phyloP scores from a whole-genome alignment of 2,113 vertebrate species.

The Carassius auratus region DNA sequence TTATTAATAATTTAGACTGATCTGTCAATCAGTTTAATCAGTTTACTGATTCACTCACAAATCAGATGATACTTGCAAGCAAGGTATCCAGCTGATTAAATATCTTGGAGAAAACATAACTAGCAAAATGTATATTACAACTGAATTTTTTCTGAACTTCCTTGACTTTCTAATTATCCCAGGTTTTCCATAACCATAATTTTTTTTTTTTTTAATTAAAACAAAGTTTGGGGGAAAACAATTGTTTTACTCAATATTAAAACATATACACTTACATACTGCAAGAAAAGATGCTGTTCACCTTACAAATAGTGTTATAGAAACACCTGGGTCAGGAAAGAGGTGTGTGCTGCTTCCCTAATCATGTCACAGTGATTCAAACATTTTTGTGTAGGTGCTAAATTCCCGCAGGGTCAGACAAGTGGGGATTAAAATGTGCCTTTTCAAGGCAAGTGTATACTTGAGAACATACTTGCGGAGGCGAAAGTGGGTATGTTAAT shows the following conservation, averaged over 20 bases:
- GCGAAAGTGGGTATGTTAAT: constrained; percentile 47
- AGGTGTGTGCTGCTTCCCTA: constrained; percentile 40
- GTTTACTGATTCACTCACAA: too few relatives aligned
- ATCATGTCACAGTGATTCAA: constrained; percentile 46
- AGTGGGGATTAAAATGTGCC: constrained; percentile 47
- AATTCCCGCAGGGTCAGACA: constrained; percentile 38
- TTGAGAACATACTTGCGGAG: constrained; percentile 58
- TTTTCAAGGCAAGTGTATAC: constrained; percentile 58
- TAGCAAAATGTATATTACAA: too few relatives aligned
- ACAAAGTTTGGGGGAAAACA: too few relatives aligned
- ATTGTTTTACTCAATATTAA: not conserved
- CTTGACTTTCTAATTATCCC: too few relatives aligned
- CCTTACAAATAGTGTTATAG: not conserved
- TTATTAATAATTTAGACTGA: not conserved
- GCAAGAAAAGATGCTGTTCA: not conserved
- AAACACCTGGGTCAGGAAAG: constrained; percentile 31
- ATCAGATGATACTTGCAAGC: too few relatives aligned
- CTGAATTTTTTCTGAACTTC: too few relatives aligned
- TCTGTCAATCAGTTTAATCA: too few relatives aligned
- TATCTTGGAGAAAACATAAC: too few relatives aligned
- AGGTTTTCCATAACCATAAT: too few relatives aligned
- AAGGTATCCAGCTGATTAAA: too few relatives aligned
- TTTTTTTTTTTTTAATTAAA: too few relatives aligned
- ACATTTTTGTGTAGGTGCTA: constrained; percentile 57
- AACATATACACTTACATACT: not conserved